Evolutionary conservation across 1,140 invertebrate genomes (phyloP).

Genomic region (Arion vulgaris): DNA sequence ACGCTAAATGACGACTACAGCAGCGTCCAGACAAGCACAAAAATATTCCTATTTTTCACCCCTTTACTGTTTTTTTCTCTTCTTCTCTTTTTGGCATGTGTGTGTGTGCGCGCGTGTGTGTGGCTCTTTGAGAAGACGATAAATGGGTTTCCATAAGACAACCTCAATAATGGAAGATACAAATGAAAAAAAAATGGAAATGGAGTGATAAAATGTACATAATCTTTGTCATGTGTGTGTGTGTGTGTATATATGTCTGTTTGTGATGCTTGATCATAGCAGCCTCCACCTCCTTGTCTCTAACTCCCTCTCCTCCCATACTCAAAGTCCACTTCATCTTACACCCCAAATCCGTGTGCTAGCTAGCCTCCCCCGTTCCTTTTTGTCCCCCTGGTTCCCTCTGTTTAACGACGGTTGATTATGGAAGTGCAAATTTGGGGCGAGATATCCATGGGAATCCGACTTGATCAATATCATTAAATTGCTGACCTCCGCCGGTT

Average conservation of each 20-base stretch:
- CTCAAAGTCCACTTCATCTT: neutral
- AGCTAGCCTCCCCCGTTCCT: neutral
- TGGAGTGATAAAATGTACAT: slow-evolving; percentile 15
- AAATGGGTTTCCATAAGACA: slow-evolving; percentile 15
- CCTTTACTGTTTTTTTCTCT: neutral
- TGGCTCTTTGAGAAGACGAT: neutral
- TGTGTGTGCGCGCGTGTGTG: no score
- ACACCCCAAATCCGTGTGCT: neutral
- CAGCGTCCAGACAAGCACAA: slow-evolving; percentile 5
- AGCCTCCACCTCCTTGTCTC: no score
- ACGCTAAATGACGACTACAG: neutral
- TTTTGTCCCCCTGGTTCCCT: slow-evolving; percentile 18
- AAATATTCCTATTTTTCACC: neutral
- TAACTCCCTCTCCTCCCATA: neutral
- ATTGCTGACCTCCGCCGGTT: slow-evolving; percentile 33
- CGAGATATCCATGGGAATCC: slow-evolving; percentile 30
- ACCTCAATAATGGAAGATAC: neutral
- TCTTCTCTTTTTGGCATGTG: neutral
- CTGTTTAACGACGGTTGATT: slow-evolving; percentile 34
- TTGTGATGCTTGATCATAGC: neutral
- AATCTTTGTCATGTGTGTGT: slow-evolving; percentile 2
- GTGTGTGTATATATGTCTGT: no score
- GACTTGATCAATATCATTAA: slow-evolving; percentile 35
- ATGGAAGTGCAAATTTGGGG: slow-evolving; percentile 35
- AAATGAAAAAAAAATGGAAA: neutral